A percentile compares a stretch with the other conserved stretches of the same genome.
phyloP scores from a whole-genome alignment of 2,888 invertebrate genomes.

The Diarsia dahlii region DNA sequence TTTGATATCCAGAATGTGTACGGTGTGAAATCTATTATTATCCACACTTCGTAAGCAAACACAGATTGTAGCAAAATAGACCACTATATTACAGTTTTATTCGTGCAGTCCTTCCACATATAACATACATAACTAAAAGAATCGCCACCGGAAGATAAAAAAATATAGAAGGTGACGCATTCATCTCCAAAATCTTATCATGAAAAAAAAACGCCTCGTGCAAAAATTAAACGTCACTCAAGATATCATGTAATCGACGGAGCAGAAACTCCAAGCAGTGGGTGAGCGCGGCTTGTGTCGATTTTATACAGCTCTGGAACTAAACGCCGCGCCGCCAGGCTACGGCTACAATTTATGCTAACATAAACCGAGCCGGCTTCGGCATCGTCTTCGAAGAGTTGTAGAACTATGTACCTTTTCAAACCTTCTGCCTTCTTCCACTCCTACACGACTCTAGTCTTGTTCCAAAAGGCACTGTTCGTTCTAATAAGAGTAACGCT shows the following conservation, averaged over 20 bases:
- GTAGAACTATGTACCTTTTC: conserved; percentile 71
- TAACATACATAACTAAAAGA: conserved; percentile 3
- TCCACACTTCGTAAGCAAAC: neutral
- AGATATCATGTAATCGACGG: conserved; percentile 81
- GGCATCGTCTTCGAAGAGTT: conserved; percentile 69
- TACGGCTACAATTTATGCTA: conserved; percentile 81
- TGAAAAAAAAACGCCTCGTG: conserved; percentile 61
- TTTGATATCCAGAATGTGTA: neutral
- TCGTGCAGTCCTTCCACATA: conserved; percentile 1
- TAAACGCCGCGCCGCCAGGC: conserved; percentile 75
- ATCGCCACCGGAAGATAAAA: conserved; percentile 3
- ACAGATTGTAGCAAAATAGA: neutral
- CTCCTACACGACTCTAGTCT: conserved; percentile 64
- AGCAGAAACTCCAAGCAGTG: conserved; percentile 76
- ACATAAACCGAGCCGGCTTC: conserved; percentile 76
- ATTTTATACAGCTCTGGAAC: conserved; percentile 78
- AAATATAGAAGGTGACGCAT: conserved; percentile 21
- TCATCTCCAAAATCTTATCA: conserved; percentile 45
- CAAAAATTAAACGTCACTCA: conserved; percentile 86
- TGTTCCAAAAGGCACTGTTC: conserved; percentile 70
- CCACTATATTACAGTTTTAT: neutral
- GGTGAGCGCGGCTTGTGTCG: conserved; percentile 79
- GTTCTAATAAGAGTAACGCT: conserved; percentile 72
- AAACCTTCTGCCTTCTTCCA: conserved; percentile 60
- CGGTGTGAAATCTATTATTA: neutral